Conservation (phyloP, 2,797 vertebrate genomes). For the Emydoidea blandingii region DNA sequence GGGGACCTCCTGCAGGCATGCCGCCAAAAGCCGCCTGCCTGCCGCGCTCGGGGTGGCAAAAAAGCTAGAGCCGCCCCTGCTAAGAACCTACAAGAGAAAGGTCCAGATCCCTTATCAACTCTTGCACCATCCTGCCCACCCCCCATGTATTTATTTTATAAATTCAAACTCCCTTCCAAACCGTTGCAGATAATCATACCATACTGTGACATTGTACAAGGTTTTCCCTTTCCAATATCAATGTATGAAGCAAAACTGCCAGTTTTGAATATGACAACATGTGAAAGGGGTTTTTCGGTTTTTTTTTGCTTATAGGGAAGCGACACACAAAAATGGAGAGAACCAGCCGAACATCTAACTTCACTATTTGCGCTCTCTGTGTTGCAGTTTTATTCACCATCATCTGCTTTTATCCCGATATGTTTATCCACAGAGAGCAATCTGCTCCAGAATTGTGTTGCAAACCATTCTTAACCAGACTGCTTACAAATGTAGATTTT, state of each 20-base stretch:
- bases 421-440: background rate
- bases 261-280: background rate
- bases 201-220: background rate
- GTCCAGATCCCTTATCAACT: background rate
- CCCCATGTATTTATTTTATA: background rate
- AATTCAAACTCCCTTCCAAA: background rate
- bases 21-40: too few species aligned
- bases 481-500: background rate
- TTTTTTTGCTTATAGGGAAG: background rate
- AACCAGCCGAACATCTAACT: background rate
- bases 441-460: background rate
- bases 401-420: background rate
- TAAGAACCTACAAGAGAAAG: background rate
- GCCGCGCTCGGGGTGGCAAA: too few species aligned
- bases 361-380: background rate
- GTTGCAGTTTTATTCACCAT: background rate
- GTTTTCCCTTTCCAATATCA: fast-evolving
- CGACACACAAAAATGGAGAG: fast-evolving
- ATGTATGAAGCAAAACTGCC: background rate
- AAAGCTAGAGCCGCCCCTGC: too few species aligned
- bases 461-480: background rate
- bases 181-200: background rate
- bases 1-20: too few species aligned
- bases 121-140: background rate
- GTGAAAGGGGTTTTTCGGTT: background rate